Evolutionary conservation across 2,888 invertebrate genomes (phyloP).

Genomic region (Agapetus fuscipes): DNA sequence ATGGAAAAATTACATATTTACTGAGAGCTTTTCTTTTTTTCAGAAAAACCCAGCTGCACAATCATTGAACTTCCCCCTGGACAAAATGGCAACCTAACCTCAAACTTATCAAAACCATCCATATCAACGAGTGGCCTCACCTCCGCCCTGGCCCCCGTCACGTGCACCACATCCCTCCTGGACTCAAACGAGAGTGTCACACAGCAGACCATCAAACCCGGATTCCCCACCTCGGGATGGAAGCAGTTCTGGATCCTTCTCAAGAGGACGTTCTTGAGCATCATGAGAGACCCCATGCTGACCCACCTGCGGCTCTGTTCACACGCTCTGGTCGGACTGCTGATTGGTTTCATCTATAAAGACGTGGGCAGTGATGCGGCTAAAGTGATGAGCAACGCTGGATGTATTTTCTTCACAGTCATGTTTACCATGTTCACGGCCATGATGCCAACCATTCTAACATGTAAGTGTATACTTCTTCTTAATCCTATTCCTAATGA

Average conservation of each 20-base stretch:
- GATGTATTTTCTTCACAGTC: constrained; percentile 92
- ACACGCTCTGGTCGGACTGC: constrained; percentile 79
- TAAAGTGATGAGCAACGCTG: constrained; percentile 90
- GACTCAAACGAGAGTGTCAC: constrained; percentile 66
- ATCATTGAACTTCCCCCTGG: constrained; percentile 44
- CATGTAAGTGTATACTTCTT: constrained; percentile 62
- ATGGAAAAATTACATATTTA: too few species aligned
- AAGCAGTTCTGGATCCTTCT: constrained; percentile 82
- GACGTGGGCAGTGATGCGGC: constrained; percentile 89
- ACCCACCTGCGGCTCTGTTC: constrained; percentile 82
- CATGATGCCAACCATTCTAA: constrained; percentile 97
- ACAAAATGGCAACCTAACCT: too few species aligned
- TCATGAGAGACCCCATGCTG: constrained; percentile 77
- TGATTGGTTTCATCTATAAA: constrained; percentile 89
- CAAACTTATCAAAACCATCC: too few species aligned
- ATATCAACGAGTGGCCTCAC: too few species aligned
- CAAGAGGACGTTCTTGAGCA: constrained; percentile 73
- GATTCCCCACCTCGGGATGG: constrained; percentile 74
- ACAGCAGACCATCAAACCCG: constrained; percentile 53
- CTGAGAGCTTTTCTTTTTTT: too few species aligned
- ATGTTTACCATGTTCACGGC: constrained; percentile 97
- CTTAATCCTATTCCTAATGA: neutral
- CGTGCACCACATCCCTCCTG: constrained; percentile 60
- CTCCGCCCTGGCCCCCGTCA: constrained; percentile 41
- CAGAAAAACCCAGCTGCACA: constrained; percentile 44